Percentiles rank a stretch among this genome's conserved stretches.
Evolutionary conservation across 1,140 invertebrate species (phyloP).

Genomic region (Pseudomyrmex dendroicus): DNA sequence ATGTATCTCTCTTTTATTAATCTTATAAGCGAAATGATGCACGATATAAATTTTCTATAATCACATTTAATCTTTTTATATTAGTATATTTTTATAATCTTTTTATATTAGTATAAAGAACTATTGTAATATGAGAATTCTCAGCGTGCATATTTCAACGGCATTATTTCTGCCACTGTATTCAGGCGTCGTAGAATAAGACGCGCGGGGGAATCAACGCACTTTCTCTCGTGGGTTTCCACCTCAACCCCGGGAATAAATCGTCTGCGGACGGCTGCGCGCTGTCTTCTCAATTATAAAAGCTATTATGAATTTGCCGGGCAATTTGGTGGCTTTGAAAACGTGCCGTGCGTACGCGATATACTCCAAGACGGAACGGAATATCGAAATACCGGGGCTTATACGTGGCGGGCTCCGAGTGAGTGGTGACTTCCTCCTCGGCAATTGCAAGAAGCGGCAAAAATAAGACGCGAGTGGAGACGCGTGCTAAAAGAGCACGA

Average conservation of each 20-base stretch:
- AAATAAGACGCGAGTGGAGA: constrained; percentile 72
- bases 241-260: constrained; percentile 57
- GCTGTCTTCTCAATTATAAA: constrained; percentile 68
- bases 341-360: constrained; percentile 61
- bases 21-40: background rate
- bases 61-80: background rate
- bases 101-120: background rate
- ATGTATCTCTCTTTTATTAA: background rate
- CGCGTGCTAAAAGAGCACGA: constrained; percentile 42
- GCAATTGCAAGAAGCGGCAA: constrained; percentile 73
- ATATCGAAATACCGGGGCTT: constrained; percentile 64
- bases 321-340: constrained; percentile 65
- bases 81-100: background rate
- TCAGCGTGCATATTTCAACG: background rate
- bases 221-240: constrained; percentile 17
- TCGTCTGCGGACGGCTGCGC: constrained; percentile 37
- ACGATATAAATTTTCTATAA: background rate
- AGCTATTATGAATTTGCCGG: constrained; percentile 70
- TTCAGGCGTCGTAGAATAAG: constrained; percentile 43
- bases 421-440: constrained; percentile 76
- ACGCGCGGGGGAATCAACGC: constrained; percentile 10
- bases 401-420: constrained; percentile 74
- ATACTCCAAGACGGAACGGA: constrained; percentile 18
- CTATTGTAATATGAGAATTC: constrained; percentile 40
- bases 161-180: constrained; percentile 10